Conservation (phyloP, 2,113 vertebrate species). For the Phycodurus eques region DNA sequence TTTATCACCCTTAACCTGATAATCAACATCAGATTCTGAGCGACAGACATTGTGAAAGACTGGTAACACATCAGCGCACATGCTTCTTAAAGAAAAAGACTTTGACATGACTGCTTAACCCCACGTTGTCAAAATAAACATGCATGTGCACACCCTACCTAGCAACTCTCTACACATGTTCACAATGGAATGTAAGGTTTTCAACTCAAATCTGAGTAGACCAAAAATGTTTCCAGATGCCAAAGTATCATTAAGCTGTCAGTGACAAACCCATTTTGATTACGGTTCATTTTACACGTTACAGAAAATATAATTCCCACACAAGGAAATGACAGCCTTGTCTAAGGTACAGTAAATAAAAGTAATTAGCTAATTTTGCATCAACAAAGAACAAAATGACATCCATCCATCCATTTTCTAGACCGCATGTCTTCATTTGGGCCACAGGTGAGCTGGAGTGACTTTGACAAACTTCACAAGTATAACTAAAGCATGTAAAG, state of each 20-base stretch:
- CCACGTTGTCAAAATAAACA: no score
- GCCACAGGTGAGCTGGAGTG: no score
- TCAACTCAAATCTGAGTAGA: background rate
- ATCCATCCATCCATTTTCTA: no score
- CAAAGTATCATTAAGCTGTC: background rate
- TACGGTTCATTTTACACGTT: background rate
- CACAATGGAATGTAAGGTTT: background rate
- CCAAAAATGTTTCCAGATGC: slow-evolving; percentile 5
- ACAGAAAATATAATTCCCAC: background rate
- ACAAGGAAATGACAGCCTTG: no score
- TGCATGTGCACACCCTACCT: no score
- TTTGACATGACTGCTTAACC: no score
- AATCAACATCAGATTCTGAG: slow-evolving; percentile 26
- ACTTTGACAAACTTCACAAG: no score
- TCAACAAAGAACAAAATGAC: no score
- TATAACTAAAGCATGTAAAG: no score
- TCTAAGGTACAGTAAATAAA: no score
- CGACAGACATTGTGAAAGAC: slow-evolving; percentile 31
- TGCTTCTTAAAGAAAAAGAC: slow-evolving; percentile 2
- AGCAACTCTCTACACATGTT: background rate
- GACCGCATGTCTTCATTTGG: no score
- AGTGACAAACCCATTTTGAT: background rate
- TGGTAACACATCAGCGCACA: slow-evolving; percentile 44
- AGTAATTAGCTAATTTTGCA: no score
- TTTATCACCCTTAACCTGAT: slow-evolving; percentile 34